Evolutionary conservation across 1,140 invertebrate species (phyloP), one percentile per base, ranked within the genome.

Genomic region (Rhynchophorus ferrugineus): DNA sequence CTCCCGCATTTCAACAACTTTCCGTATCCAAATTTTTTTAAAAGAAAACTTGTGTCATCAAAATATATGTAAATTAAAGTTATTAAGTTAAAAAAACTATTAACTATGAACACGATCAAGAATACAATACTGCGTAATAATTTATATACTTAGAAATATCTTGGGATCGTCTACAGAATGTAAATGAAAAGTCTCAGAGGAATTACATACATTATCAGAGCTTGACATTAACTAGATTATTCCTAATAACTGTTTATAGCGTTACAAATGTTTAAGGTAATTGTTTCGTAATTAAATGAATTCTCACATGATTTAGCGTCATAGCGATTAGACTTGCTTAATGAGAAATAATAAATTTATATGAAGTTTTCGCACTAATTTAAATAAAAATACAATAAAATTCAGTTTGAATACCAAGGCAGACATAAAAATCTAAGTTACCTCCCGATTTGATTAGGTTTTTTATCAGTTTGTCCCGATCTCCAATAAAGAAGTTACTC

Each of bases 401-500:
- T 54, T 35, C 44, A 48, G 20, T 45, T 54, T 44, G 36, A 54
- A 54, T 20, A 34, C 21, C 37, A 37, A 9, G 34, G 11, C 42
- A 39, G 49, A 34, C 49, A 54, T 13, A 20, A 43, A 47, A 48
- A 54, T 35, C 52, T 22, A 19, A 48, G 42, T 36, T 54, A 54
- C 41, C 44, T 49, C 24, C 44, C 14, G 45, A 55, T 55, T 55
- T 55, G 53, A 55, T 55, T 55, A 55, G 53, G 46, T 55, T 55
- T 55, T 55, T 49, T 55, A 55, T 55, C 53, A 49, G 53, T 49
- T 29, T 54, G 53, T 55, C 35, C 53, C 53, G 46, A 55, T 55
- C 53, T 49, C 53, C 53, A 55, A 55, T 55, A 55, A 55, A 55
- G 53, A 55, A 55, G 53, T 55, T 44, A 55, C 46, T 43, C 49